Base-by-base conservation (phyloP, 1,140 invertebrate species). In the Mamestra configurata region DNA sequence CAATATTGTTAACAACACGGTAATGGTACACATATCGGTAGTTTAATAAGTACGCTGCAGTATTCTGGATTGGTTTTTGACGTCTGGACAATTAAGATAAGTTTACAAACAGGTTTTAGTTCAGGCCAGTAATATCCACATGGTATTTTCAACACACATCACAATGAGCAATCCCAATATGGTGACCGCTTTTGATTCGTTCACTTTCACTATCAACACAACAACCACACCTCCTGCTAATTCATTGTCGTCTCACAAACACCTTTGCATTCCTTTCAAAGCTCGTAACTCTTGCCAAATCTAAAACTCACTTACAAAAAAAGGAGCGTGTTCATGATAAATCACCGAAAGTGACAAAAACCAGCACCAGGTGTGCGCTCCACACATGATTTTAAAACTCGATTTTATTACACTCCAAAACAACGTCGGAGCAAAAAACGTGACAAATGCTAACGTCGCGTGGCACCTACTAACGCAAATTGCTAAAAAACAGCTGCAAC, bases 401-500 rank as follows among this genome's bases (percentile, higher is more conserved):
- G 31, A 66, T 40, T 66, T 66, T 22, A 43, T 66, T 22, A 18
- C n/a, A 66, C 35, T 40, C n/a, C 61, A 37, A 37, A 64, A 66
- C 40, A 66, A 11, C 40, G 15, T 66, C n/a, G 40, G 31, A 61
- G 66, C 37, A 70, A 84, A 88, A 88, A 85, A 86, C 79, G 82
- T 86, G 86, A 86, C 86, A 83, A 79, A 85, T 77, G 70, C 18
- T 77, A 78, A 57, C 81, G 84, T 85, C 89, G 87, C 90, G 92
- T 90, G 90, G 79, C 83, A 66, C 15, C 18, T 79, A 85, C 83
- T 82, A 81, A 82, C 73, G 84, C 79, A 53, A 72, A 0, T n/a
- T 40, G 79, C 43, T 88, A 91, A 93, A 93, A 92, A 91, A 90
- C 90, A 91, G 82, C 89, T 94, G 92, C 88, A 86, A 70, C 71